Evolutionary conservation across 2,113 vertebrate species (phyloP), one percentile per base, ranked within the genome.

Genomic region (Chloropsis cyanopogon): DNA sequence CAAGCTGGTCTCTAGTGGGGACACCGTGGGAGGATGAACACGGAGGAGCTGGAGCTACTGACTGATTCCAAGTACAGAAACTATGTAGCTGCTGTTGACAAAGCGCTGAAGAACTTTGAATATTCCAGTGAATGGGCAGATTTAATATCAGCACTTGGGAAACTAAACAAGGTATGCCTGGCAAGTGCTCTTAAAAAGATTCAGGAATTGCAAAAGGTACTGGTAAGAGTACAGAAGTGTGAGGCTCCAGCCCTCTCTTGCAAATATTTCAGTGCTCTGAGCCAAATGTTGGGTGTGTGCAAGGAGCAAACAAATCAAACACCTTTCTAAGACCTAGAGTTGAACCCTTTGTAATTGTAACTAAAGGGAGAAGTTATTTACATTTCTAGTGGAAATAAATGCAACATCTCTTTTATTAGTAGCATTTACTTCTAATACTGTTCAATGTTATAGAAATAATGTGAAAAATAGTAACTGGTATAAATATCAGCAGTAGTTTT

Each of bases 121-220:
- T 99, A 99, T 97, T 99, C 99, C 94, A 99, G 99, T 86, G 99
- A 99, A 97, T 99, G 99, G 99, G 99, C 99, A 35, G 99, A 99
- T 97, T 98, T 99, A 90, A 99, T 99, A 97, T 99, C 99, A 11
- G 99, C 99, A 12, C 98, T 99, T 95, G 99, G 99, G 72, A 99
- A 99, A 89, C 98, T 99, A 85, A 99, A 99, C 97, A 99, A 99
- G 99, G 99, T 99, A 97, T 77, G 95, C 52, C 35, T 80, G 42
- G 14, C 22, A 50, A 70, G 64, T 78, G 59, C 21, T 77, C n/a
- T 76, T 73, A 63, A 17, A 52, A 10, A 92, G 11, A 18, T 25
- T 88, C 29, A 75, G 71, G 82, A 59, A 25, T 52, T 78, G 10
- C 37, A 37, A 76, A 59, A 53, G 23, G 10, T 39, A 5, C 20